A percentile compares a stretch with the other conserved stretches of the same genome.
These are phyloP conservation scores for Zeuzera pyrina DNA, from an alignment of 2,888 invertebrate genomes.

Conservation along the genomic window DNA sequence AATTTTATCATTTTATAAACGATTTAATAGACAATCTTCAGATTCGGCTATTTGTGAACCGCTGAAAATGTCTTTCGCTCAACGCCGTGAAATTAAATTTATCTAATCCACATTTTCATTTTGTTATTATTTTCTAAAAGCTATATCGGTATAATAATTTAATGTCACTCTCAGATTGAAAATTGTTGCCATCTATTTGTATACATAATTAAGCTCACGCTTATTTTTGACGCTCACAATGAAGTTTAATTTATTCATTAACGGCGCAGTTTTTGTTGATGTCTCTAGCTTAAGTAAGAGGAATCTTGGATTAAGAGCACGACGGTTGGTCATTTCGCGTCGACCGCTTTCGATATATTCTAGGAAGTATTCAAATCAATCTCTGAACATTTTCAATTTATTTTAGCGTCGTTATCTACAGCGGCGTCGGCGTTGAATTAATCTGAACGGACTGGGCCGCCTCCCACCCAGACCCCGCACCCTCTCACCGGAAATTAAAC, in stretches of 20 bases:
- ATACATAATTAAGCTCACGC: constrained; percentile 28
- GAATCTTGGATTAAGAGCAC: constrained; percentile 30
- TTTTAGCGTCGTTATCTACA: constrained; percentile 71
- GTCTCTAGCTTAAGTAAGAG: constrained; percentile 21
- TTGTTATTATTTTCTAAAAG: constrained; percentile 4
- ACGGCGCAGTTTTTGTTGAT: constrained; percentile 33
- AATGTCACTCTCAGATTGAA: constrained; percentile 27
- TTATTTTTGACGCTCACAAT: constrained; percentile 28
- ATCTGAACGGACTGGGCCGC: constrained; percentile 57
- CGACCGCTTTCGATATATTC: constrained; percentile 55
- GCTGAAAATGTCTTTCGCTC: constrained; percentile 19
- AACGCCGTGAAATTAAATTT: constrained; percentile 6
- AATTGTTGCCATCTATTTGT: constrained; percentile 26
- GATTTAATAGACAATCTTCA: constrained; percentile 64
- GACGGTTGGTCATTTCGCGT: constrained; percentile 44
- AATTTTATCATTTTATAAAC: constrained; percentile 69
- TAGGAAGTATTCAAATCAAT: constrained; percentile 71
- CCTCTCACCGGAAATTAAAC: constrained; percentile 73
- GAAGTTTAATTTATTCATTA: constrained; percentile 48
- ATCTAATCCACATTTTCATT: constrained; percentile 7
- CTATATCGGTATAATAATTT: constrained; percentile 15
- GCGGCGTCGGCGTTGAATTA: constrained; percentile 69
- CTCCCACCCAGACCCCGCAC: constrained; percentile 25
- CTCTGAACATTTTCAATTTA: constrained; percentile 74
- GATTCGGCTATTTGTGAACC: constrained; percentile 45